Percentiles rank a stretch among this genome's conserved stretches.
Conservation (phyloP, 2,797 vertebrate species). For the Intellagama lesueurii region DNA sequence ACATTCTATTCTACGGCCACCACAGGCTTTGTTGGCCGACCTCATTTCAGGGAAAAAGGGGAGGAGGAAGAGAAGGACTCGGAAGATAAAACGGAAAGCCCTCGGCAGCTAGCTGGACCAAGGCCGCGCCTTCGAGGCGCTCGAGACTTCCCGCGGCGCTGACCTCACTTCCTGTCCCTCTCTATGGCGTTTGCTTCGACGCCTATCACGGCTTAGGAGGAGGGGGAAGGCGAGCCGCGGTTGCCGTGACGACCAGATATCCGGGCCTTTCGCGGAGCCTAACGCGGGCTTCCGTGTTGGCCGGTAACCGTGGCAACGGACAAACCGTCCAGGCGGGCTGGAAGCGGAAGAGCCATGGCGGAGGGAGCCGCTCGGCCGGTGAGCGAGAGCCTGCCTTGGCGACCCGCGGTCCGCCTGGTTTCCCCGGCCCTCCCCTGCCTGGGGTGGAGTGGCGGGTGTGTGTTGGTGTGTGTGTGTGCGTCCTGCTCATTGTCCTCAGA, state of each 20-base stretch:
- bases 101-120: too few relatives aligned
- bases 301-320: conserved; percentile 14
- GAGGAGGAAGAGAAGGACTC: too few relatives aligned
- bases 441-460: too few relatives aligned
- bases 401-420: too few relatives aligned
- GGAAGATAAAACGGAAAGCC: too few relatives aligned
- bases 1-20: neutral
- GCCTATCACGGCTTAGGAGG: too few relatives aligned
- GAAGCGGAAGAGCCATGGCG: neutral
- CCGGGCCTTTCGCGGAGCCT: neutral
- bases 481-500: too few relatives aligned
- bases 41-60: neutral
- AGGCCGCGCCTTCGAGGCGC: too few relatives aligned
- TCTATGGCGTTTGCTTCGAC: neutral
- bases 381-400: neutral
- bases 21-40: neutral
- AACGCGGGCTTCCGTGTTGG: neutral
- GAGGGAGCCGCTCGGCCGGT: neutral
- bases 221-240: neutral
- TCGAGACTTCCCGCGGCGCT: too few relatives aligned
- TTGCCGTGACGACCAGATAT: neutral
- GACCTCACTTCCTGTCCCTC: neutral
- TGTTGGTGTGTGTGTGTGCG: too few relatives aligned
- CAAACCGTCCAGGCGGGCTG: neutral
- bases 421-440: too few relatives aligned